A percentile compares a stretch with the other conserved stretches of the same genome.
phyloP scores from a whole-genome alignment of 1,140 invertebrate species.

The Teleogryllus occipitalis region DNA sequence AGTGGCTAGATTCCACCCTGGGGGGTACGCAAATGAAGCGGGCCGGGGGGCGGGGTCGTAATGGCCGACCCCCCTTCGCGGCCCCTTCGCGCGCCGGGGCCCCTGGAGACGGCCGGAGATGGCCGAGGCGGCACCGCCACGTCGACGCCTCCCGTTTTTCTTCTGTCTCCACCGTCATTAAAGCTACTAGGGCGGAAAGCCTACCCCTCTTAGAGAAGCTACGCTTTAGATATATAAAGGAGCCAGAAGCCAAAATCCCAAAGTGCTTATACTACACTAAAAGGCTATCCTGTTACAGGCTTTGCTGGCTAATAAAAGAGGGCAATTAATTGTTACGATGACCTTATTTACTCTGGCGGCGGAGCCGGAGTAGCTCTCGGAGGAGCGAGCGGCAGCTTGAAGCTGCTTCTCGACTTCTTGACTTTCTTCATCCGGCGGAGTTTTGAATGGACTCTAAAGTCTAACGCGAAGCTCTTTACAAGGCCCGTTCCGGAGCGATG shows the following conservation, averaged over 20 bases:
- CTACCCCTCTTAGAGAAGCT: neutral
- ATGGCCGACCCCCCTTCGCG: neutral
- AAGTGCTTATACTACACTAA: neutral
- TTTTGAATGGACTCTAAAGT: neutral
- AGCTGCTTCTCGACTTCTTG: neutral
- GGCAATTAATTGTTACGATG: constrained; percentile 1
- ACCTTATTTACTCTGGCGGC: neutral
- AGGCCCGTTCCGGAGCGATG: too few species aligned
- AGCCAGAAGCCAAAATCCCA: constrained; percentile 3
- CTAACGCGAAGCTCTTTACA: neutral
- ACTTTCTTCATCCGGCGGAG: neutral
- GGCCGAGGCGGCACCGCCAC: constrained; percentile 19
- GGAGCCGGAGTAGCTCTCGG: too few species aligned
- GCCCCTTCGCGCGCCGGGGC: neutral
- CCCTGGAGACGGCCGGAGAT: constrained; percentile 13
- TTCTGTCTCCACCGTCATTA: constrained; percentile 19
- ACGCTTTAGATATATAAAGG: neutral
- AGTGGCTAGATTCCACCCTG: constrained; percentile 32
- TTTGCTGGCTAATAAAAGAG: neutral
- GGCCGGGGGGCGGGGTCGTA: neutral
- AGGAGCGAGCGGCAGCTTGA: neutral
- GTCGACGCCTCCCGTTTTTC: constrained; percentile 23
- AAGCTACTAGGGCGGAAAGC: too few species aligned
- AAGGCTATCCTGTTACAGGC: neutral
- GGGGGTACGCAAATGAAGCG: constrained; percentile 38